Base-by-base conservation (phyloP, 2,888 invertebrate species). In the Sesamia inferens region DNA sequence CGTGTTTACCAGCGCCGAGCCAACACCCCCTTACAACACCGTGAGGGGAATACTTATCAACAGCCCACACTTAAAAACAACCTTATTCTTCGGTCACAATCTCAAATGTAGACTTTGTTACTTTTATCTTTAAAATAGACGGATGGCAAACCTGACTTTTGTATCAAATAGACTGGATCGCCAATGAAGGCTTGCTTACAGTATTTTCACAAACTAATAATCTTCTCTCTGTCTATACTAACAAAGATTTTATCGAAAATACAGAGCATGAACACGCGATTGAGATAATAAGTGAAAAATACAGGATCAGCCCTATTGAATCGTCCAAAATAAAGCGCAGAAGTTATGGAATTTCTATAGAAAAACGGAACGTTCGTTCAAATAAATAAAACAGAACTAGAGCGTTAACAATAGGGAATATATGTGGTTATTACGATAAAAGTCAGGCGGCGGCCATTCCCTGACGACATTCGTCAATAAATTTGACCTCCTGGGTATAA, bases 391-490 rank as follows among this genome's bases (percentile, higher is more conserved):
- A 85, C 82, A 83, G 80, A 79, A 78, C 74, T 81, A 78, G 76
- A 84, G 76, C 67, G 82, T 80, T 82, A 74, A 88, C 87, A 89
- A 89, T 86, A 83, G 82, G 80, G 85, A 84, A 88, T 88, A 88
- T 83, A 87, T 85, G 88, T 84, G 86, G 87, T 87, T 89, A 89
- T 86, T 82, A 84, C 85, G 79, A 89, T 88, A 87, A 88, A 89
- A 85, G 76, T 84, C 85, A 84, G 81, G 68, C 81, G 66, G 67
- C 61, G 68, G 71, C 84, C 83, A 82, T 87, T 85, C 85, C 71
- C 77, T 80, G 82, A 82, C 84, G 84, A 82, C 78, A 78, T 76
- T 80, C 81, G 84, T 85, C 85, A 87, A 88, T 91, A 90, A 90
- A 90, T 91, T 90, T 82, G 81, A 85, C 85, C 82, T 77, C 79